Evolutionary conservation across 2,888 invertebrate genomes (phyloP).

Genomic region (Achlya flavicornis): DNA sequence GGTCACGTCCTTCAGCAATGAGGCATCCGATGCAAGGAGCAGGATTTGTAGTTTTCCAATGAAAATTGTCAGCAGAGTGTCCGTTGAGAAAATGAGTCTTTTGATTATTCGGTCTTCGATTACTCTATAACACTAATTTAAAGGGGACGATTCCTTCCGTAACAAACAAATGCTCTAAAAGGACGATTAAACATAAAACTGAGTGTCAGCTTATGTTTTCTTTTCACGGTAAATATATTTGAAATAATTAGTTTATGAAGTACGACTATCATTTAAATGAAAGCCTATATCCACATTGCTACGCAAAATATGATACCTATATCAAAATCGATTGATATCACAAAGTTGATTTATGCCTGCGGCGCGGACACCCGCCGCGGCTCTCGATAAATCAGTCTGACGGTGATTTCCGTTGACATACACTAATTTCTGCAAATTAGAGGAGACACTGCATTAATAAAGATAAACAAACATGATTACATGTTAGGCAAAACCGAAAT

Average conservation of each 20-base stretch:
- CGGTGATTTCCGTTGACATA: slow-evolving; percentile 40
- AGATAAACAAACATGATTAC: slow-evolving; percentile 11
- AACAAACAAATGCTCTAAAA: too few species aligned
- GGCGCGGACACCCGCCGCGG: slow-evolving; percentile 20
- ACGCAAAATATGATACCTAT: not conserved
- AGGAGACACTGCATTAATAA: slow-evolving; percentile 16
- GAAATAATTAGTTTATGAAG: not conserved
- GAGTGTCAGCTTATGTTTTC: too few species aligned
- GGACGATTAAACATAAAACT: too few species aligned
- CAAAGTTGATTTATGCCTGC: slow-evolving; percentile 42
- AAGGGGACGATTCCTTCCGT: too few species aligned
- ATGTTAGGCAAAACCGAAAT: not conserved
- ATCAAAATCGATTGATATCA: slow-evolving; percentile 43
- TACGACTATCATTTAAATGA: not conserved
- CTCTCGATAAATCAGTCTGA: slow-evolving; percentile 34
- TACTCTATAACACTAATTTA: too few species aligned
- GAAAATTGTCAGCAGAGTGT: too few species aligned
- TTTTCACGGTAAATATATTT: too few species aligned
- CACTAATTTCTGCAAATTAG: slow-evolving; percentile 43
- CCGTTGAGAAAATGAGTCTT: too few species aligned
- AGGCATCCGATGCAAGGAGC: too few species aligned
- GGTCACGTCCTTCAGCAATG: too few species aligned
- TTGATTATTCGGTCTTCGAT: too few species aligned
- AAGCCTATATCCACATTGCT: not conserved
- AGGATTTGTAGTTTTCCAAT: too few species aligned